Base-by-base conservation (phyloP, 1,140 invertebrate genomes). In the Megalonaias nervosa region DNA sequence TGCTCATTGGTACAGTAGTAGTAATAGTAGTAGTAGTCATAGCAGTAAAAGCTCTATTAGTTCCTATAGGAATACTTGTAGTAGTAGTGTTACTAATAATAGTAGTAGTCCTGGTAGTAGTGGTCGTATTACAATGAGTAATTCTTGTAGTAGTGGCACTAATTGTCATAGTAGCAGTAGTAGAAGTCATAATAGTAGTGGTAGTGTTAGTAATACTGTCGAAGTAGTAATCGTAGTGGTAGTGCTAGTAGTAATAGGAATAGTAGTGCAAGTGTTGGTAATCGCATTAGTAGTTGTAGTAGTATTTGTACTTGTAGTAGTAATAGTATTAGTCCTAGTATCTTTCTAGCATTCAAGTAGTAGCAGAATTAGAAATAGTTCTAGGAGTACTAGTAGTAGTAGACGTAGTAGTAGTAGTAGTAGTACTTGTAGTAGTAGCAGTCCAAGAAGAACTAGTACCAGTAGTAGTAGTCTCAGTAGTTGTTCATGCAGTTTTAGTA, bases 391-490 rank as follows among this genome's bases (percentile, higher is more conserved):
- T 56, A 71, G 67, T 71, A 65, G 60, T 26, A 59, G 75, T 19
- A 71, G 60, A 31, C 64, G 69, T 15, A 71, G 68, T 21, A 71
- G 69, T 15, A 71, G 68, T 21, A 71, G 67, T 23, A 59, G 58
- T 58, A 70, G 67, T 70, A 70, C 55, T 4, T 19, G 67, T 70
- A 70, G 66, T 67, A 70, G 67, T 55, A 70, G 67, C n/a, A 62
- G 67, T 55, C 48, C 0, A 17, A 70, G 67, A n/a, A 21, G 60
- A 14, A 61, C 66, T 70, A 38, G 57, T 65, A 61, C 58, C 62
- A 61, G 65, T 38, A 48, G 59, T 56, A 70, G 74, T 62, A 70
- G 67, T 23, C 26, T 57, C 55, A 61, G 61, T 58, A 48, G 74
- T 62, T 26, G 56, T 62, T 1, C 56, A 4, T 31, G 5, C 48